Percentiles rank a stretch among this genome's conserved stretches.
Evolutionary conservation across 2,113 vertebrate species (phyloP).

Genomic region (Oxygymnocypris stewartii): DNA sequence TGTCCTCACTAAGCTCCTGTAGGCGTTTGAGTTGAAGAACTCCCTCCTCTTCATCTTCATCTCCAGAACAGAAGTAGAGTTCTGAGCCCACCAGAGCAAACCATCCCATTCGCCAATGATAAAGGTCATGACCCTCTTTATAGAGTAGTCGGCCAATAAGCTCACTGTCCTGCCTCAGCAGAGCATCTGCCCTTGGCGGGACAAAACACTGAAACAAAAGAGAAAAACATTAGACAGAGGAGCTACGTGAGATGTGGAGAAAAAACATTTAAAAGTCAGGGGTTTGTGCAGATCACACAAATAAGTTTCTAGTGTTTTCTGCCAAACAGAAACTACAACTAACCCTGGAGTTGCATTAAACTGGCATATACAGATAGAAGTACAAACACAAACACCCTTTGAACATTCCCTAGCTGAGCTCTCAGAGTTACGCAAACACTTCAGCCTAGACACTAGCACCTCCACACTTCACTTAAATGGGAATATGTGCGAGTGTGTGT

Average conservation of each 20-base stretch:
- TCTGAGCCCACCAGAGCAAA: conserved; percentile 85
- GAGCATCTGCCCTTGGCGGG: conserved; percentile 76
- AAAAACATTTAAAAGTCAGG: conserved; percentile 18
- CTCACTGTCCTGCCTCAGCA: conserved; percentile 81
- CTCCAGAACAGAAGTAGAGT: conserved; percentile 82
- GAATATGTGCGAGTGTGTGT: conserved; percentile 17
- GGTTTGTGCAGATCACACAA: conserved; percentile 41
- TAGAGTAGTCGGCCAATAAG: conserved; percentile 89
- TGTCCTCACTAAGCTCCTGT: conserved; percentile 91
- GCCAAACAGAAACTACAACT: conserved; percentile 45
- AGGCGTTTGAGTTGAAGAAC: conserved; percentile 86
- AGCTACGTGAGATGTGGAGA: conserved; percentile 1
- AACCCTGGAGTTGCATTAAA: conserved; percentile 50
- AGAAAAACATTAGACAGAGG: conserved; percentile 13
- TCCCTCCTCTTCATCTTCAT: conserved; percentile 74
- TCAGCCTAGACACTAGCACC: conserved; percentile 35
- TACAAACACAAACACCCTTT: conserved; percentile 38
- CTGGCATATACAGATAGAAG: conserved; percentile 35
- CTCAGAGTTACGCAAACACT: conserved; percentile 24
- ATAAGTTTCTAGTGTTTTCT: conserved; percentile 50
- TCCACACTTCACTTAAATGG: conserved; percentile 41
- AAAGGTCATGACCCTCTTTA: conserved; percentile 90
- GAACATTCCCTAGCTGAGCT: conserved; percentile 45
- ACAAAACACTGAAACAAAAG: conserved; percentile 81
- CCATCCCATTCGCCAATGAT: conserved; percentile 92